Conservation (phyloP, 92 coral and sea anemone species). For the Muricea muricata region DNA sequence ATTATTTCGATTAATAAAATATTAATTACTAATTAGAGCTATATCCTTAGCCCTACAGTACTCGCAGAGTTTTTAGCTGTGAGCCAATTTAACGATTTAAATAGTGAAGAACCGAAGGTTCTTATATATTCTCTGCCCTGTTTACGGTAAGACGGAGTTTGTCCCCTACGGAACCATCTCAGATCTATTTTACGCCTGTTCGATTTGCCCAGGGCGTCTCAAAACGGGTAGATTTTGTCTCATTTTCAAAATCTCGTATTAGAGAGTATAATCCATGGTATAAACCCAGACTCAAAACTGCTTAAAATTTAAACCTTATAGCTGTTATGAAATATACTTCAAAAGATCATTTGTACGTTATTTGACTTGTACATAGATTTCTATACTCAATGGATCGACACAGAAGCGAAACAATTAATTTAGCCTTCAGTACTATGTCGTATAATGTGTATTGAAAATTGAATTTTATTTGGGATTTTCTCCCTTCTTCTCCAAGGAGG, state of each 20-base stretch:
- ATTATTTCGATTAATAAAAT: slow-evolving; percentile 98
- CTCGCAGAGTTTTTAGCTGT: slow-evolving; percentile 65
- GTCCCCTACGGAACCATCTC: not conserved
- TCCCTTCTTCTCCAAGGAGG: too few relatives aligned
- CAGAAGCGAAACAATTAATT: too few relatives aligned
- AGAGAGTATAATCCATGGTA: too few relatives aligned
- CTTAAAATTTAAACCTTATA: not conserved
- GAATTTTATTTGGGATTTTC: too few relatives aligned
- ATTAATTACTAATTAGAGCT: slow-evolving; percentile 96
- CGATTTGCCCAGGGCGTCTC: too few relatives aligned
- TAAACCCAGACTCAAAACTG: too few relatives aligned
- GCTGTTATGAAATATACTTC: not conserved
- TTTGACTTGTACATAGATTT: not conserved
- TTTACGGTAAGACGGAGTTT: not conserved
- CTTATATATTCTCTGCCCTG: not conserved
- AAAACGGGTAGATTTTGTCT: too few relatives aligned
- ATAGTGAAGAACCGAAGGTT: not conserved
- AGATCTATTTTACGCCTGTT: not conserved
- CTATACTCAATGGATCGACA: too few relatives aligned
- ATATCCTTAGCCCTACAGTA: slow-evolving; percentile 80
- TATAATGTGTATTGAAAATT: too few relatives aligned
- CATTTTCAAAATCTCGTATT: too few relatives aligned
- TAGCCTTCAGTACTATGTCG: too few relatives aligned
- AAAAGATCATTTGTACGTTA: too few relatives aligned
- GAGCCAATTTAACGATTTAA: not conserved